These are phyloP conservation scores for Drosophila melanica DNA, from an alignment of 1,140 invertebrate species.

Conservation along the genomic window DNA sequence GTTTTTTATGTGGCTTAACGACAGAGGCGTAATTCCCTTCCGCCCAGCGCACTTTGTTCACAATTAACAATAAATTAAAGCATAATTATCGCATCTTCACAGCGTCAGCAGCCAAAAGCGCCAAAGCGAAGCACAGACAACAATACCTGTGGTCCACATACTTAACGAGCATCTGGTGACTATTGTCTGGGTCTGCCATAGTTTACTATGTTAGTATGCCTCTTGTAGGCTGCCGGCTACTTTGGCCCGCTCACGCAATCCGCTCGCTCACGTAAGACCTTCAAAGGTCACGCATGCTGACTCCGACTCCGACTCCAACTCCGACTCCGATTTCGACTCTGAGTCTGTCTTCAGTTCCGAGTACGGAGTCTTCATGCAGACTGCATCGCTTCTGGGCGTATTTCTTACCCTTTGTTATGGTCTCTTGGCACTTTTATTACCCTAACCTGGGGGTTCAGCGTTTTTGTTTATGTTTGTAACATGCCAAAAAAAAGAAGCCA, in stretches of 20 bases:
- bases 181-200: conserved; percentile 50
- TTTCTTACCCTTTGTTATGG: conserved; percentile 24
- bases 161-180: not conserved
- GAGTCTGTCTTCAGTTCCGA: not conserved
- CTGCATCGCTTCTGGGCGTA: conserved; percentile 61
- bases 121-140: conserved; percentile 2
- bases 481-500: no score
- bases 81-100: conserved; percentile 63
- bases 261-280: conserved; percentile 76
- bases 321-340: not conserved
- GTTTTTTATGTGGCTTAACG: conserved; percentile 9
- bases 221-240: conserved; percentile 39
- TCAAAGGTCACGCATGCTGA: conserved; percentile 59
- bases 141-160: conserved; percentile 17
- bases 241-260: conserved; percentile 46
- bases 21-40: not conserved
- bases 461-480: not conserved
- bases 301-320: conserved; percentile 20
- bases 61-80: conserved; percentile 75
- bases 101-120: not conserved
- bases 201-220: conserved; percentile 30
- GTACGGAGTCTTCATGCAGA: conserved; percentile 2
- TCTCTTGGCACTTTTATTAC: conserved; percentile 31
- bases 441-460: conserved; percentile 4
- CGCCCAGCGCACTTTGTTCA: conserved; percentile 49